phyloP scores from a whole-genome alignment of 1,140 invertebrate genomes.

The Brachionus rotundiformis region DNA sequence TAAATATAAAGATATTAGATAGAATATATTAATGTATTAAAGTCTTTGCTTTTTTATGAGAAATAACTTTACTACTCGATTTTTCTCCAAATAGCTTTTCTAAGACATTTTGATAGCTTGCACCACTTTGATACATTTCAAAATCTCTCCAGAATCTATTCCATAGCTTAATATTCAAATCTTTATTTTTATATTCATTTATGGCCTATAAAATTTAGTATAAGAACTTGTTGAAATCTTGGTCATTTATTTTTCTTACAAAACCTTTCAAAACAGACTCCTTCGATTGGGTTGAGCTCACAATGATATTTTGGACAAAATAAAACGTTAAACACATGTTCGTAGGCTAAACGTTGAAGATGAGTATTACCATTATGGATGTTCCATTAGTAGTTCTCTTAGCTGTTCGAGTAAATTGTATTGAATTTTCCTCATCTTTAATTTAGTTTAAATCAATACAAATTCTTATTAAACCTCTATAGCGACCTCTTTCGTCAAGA shows the following conservation, averaged over 20 bases:
- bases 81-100: neutral
- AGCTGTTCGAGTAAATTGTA: no score
- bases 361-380: no score
- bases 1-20: neutral
- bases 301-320: neutral
- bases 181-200: neutral
- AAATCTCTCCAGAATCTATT: neutral
- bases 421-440: neutral
- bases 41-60: slow-evolving; percentile 8
- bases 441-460: no score
- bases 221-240: neutral
- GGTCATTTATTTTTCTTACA: neutral
- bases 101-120: neutral
- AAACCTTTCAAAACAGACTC: neutral
- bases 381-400: no score
- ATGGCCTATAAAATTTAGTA: neutral
- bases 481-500: no score
- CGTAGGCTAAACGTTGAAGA: neutral
- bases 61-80: neutral
- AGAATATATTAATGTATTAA: neutral
- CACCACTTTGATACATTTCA: neutral
- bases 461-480: no score
- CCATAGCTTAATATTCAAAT: neutral
- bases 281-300: neutral
- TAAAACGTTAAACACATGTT: neutral